Percentiles rank a stretch among this genome's conserved stretches.
Evolutionary conservation across 2,797 vertebrate genomes (phyloP).

Genomic region (Alca torda): DNA sequence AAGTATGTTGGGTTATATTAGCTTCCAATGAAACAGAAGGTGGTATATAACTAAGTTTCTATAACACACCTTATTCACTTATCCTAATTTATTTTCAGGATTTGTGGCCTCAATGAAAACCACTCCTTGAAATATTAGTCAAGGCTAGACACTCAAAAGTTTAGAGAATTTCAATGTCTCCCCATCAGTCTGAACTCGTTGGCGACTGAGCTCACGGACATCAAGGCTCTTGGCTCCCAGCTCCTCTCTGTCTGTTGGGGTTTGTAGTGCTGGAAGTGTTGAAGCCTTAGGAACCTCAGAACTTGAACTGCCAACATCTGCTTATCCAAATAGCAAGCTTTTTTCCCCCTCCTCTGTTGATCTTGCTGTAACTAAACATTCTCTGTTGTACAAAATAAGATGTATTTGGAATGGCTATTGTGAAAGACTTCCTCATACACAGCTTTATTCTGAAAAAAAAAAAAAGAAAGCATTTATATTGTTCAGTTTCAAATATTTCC

Average conservation of each 20-base stretch:
- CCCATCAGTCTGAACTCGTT: not conserved
- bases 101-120: not conserved
- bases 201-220: not conserved
- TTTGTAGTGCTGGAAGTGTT: not conserved
- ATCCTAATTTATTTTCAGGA: not conserved
- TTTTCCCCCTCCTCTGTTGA: not conserved
- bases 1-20: not conserved
- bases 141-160: not conserved
- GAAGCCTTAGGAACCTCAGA: not conserved
- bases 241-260: not conserved
- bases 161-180: not conserved
- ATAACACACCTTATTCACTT: not conserved
- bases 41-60: not conserved
- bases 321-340: not conserved
- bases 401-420: not conserved
- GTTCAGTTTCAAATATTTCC: not conserved
- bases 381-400: not conserved
- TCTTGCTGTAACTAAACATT: not conserved
- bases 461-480: not conserved
- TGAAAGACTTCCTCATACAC: not conserved
- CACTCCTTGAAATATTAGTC: not conserved
- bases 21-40: not conserved
- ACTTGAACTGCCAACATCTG: not conserved
- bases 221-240: not conserved
- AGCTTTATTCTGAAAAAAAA: not conserved